phyloP scores from a whole-genome alignment of 2,797 vertebrate species.

The Muraenolepis orangiensis region DNA sequence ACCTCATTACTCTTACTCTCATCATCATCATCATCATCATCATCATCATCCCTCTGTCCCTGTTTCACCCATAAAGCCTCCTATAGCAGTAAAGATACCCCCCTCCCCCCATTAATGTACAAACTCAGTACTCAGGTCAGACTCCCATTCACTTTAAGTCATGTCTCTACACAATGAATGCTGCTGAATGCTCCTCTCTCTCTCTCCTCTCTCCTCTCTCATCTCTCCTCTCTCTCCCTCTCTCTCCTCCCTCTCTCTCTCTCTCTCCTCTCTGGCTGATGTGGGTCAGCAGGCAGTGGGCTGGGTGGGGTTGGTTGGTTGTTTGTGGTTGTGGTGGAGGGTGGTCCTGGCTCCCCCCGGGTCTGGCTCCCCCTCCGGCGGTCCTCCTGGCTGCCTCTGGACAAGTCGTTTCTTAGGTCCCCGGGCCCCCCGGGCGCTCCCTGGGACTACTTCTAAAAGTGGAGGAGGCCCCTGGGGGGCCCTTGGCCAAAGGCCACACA shows the following conservation, averaged over 20 bases:
- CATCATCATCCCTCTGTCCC: background rate
- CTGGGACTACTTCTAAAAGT: slow-evolving; percentile 62
- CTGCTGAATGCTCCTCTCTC: slow-evolving; percentile 52
- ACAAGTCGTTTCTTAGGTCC: slow-evolving; percentile 70
- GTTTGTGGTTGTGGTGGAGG: background rate
- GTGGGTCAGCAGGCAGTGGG: slow-evolving; percentile 56
- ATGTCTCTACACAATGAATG: slow-evolving; percentile 50
- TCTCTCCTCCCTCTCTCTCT: background rate
- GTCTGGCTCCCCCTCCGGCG: slow-evolving; percentile 47
- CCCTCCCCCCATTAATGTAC: background rate
- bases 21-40: background rate
- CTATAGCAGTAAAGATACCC: slow-evolving; percentile 22
- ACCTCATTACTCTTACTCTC: background rate
- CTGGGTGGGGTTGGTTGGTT: background rate
- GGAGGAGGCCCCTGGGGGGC: slow-evolving; percentile 59
- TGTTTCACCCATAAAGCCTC: slow-evolving; percentile 10
- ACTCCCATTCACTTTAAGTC: slow-evolving; percentile 48
- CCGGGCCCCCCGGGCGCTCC: slow-evolving; percentile 49
- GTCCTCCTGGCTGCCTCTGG: slow-evolving; percentile 67
- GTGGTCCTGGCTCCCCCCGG: slow-evolving; percentile 26
- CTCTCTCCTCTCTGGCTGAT: slow-evolving; percentile 11
- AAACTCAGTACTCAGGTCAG: slow-evolving; percentile 27
- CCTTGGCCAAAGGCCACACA: slow-evolving; percentile 51
- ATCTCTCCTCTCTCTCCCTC: no score
- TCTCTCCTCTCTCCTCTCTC: no score